A percentile compares a stretch with the other conserved stretches of the same genome.
These are phyloP conservation scores for Papilio xuthus DNA, from an alignment of 1,140 invertebrate species.

Conservation along the genomic window DNA sequence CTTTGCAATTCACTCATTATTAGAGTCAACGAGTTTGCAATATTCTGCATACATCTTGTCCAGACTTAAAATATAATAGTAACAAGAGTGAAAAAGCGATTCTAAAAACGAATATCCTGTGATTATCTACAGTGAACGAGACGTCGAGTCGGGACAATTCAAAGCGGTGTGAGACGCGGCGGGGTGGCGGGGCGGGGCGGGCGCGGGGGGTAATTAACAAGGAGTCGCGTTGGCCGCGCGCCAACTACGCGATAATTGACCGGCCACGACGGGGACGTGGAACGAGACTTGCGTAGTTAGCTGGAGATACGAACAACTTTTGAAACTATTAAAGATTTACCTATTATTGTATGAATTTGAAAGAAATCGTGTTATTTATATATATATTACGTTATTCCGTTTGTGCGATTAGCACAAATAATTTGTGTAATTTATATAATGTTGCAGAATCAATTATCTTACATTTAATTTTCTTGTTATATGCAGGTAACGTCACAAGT, in stretches of 20 bases:
- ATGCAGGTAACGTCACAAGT: too few species aligned
- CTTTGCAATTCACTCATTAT: too few species aligned
- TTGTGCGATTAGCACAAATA: too few species aligned
- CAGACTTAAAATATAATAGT: neutral
- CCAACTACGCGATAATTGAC: constrained; percentile 28
- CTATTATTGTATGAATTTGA: neutral
- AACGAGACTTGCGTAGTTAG: neutral
- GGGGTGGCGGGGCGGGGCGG: neutral
- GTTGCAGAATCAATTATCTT: too few species aligned
- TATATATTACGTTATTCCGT: too few species aligned
- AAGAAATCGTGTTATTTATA: too few species aligned
- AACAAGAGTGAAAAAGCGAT: neutral
- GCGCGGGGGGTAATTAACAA: constrained; percentile 20
- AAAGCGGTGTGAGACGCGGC: neutral
- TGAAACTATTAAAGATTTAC: neutral
- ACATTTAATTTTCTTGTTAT: too few species aligned
- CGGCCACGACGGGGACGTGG: constrained; percentile 1
- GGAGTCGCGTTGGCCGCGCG: constrained; percentile 27
- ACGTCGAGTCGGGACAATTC: neutral
- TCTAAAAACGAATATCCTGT: neutral
- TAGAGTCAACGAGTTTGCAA: neutral
- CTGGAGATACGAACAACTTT: too few species aligned
- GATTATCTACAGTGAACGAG: neutral
- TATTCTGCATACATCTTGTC: neutral
- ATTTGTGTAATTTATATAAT: too few species aligned